phyloP scores from a whole-genome alignment of 37 sponge, comb jelly and placozoan species.

The Amphimedon queenslandica region DNA sequence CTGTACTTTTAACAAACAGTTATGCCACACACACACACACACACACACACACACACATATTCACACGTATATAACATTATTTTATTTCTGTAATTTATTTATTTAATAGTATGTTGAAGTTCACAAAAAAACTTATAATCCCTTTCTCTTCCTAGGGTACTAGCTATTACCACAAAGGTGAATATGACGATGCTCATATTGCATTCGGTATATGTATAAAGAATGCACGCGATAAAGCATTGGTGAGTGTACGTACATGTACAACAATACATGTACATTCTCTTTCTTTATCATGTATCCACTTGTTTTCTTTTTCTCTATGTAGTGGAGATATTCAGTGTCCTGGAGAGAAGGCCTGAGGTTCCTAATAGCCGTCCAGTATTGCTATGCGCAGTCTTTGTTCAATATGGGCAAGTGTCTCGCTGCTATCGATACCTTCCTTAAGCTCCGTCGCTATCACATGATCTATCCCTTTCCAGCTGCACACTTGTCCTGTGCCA shows the following conservation, averaged over 20 bases:
- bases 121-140: too few species aligned
- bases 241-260: neutral
- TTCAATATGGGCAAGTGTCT: slow-evolving; percentile 5
- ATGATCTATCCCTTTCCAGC: slow-evolving; percentile 16
- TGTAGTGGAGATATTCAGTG: slow-evolving; percentile 29
- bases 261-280: neutral
- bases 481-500: slow-evolving; percentile 17
- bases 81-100: too few species aligned
- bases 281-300: neutral
- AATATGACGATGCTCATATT: too few species aligned
- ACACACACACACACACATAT: too few species aligned
- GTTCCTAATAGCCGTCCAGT: slow-evolving; percentile 36
- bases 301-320: neutral
- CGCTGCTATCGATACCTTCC: neutral
- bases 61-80: too few species aligned
- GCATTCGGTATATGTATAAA: too few species aligned
- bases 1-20: too few species aligned
- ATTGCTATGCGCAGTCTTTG: slow-evolving; percentile 6
- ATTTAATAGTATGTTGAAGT: too few species aligned
- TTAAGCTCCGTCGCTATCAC: neutral
- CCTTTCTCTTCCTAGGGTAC: too few species aligned
- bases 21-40: too few species aligned
- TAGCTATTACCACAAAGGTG: too few species aligned
- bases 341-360: slow-evolving; percentile 3
- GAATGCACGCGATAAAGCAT: too few species aligned